Conservation (phyloP, 2,888 invertebrate genomes). For the Sarcophaga subvicina region DNA sequence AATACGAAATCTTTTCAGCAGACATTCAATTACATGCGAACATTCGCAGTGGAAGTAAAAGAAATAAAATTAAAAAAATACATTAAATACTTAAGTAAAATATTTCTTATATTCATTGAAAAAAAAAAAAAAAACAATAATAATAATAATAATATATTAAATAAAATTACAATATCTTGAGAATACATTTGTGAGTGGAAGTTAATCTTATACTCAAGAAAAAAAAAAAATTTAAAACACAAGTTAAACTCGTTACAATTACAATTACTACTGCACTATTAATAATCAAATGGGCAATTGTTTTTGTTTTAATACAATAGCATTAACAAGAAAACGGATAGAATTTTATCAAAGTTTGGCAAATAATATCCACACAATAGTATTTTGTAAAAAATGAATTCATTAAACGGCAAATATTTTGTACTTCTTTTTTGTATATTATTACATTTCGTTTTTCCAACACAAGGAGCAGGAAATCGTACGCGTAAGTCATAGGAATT, state of each 20-base stretch:
- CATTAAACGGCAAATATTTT: slow-evolving; percentile 20
- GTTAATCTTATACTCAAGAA: slow-evolving; percentile 10
- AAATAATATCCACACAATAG: slow-evolving; percentile 18
- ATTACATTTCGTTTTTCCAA: slow-evolving; percentile 20
- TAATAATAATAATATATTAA: slow-evolving; percentile 5
- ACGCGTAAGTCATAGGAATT: slow-evolving; percentile 38
- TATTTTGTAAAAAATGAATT: slow-evolving; percentile 41
- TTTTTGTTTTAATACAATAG: slow-evolving; percentile 48
- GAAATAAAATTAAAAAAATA: slow-evolving; percentile 22
- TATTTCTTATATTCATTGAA: slow-evolving; percentile 10
- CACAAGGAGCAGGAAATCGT: slow-evolving; percentile 47
- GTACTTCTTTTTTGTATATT: slow-evolving; percentile 44
- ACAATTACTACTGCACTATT: slow-evolving; percentile 23
- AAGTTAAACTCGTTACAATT: slow-evolving; percentile 19
- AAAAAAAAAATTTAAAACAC: neutral
- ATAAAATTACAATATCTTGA: neutral
- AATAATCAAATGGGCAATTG: slow-evolving; percentile 66
- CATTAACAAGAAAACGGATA: slow-evolving; percentile 32
- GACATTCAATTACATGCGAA: slow-evolving; percentile 61
- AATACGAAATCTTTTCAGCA: slow-evolving; percentile 53
- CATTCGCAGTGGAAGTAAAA: slow-evolving; percentile 49
- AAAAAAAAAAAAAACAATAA: slow-evolving; percentile 5
- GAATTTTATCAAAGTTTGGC: slow-evolving; percentile 1
- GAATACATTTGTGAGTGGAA: slow-evolving; percentile 26
- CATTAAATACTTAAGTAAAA: slow-evolving; percentile 21